Percentiles rank a stretch among this genome's conserved stretches.
These are phyloP conservation scores for Sinelater perroti DNA, from an alignment of 2,888 invertebrate species.

Conservation along the genomic window DNA sequence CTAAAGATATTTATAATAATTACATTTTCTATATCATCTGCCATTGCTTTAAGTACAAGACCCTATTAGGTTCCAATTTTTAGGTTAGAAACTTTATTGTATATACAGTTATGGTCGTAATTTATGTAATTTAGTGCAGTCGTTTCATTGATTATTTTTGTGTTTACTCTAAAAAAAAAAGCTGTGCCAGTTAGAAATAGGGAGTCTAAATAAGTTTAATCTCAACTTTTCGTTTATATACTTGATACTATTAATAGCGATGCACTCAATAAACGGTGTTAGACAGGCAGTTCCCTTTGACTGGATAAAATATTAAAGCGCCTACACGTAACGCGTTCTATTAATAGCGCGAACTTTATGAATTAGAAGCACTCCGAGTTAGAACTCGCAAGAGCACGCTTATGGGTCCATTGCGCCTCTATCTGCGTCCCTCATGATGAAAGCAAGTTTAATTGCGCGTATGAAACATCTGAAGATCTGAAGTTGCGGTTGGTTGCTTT, in stretches of 20 bases:
- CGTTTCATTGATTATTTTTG: too few species aligned
- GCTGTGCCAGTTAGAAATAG: too few species aligned
- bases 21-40: conserved; percentile 55
- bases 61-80: too few species aligned
- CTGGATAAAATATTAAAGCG: conserved; percentile 9
- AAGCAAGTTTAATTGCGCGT: conserved; percentile 1
- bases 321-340: conserved; percentile 18
- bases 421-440: conserved; percentile 10
- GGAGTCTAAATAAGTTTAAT: too few species aligned
- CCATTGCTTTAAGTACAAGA: conserved; percentile 42
- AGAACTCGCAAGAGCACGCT: conserved; percentile 2
- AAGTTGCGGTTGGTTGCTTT: neutral
- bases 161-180: too few species aligned
- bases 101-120: too few species aligned
- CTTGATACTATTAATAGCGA: too few species aligned
- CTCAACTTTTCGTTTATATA: too few species aligned
- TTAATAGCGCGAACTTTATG: conserved; percentile 34
- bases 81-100: too few species aligned
- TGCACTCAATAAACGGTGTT: too few species aligned
- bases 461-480: conserved; percentile 8
- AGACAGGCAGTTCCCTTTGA: neutral
- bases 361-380: conserved; percentile 34
- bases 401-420: neutral
- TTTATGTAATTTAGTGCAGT: too few species aligned
- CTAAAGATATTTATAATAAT: too few species aligned